Evolutionary conservation across 2,888 invertebrate genomes (phyloP).

Genomic region (Tuberolachnus salignus): DNA sequence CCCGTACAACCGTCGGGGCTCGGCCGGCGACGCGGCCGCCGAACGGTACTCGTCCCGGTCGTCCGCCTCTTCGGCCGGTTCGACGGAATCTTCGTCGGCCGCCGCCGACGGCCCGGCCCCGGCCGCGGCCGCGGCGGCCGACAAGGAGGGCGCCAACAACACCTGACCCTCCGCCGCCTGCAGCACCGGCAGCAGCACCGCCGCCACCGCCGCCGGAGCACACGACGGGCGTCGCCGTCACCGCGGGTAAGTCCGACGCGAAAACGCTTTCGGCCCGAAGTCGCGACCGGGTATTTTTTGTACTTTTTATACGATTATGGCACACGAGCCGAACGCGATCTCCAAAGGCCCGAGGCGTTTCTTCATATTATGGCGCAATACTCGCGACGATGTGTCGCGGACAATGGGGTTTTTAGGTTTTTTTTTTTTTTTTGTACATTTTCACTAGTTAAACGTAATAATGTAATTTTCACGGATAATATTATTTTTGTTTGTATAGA

Average conservation of each 20-base stretch:
- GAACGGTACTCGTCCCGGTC: constrained; percentile 42
- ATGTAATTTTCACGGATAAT: too few relatives aligned
- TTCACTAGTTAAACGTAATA: constrained; percentile 13
- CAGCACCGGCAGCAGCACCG: background rate
- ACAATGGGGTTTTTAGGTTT: too few relatives aligned
- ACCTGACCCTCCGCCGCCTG: constrained; percentile 35
- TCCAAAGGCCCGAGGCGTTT: background rate
- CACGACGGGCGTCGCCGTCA: constrained; percentile 58
- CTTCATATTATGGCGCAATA: too few relatives aligned
- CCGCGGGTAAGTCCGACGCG: background rate
- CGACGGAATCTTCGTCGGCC: constrained; percentile 43
- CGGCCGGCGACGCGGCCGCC: constrained; percentile 15
- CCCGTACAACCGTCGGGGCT: constrained; percentile 31
- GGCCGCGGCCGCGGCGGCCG: constrained; percentile 54
- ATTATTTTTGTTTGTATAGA: background rate
- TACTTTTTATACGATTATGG: too few relatives aligned
- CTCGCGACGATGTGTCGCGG: too few relatives aligned
- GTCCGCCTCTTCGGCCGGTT: constrained; percentile 51
- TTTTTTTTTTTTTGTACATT: background rate
- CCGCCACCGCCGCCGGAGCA: background rate
- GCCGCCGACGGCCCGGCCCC: background rate
- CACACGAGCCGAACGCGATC: background rate
- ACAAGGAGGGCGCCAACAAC: constrained; percentile 61
- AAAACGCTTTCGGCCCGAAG: too few relatives aligned
- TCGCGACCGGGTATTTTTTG: background rate